Conservation (phyloP, 2,113 vertebrate genomes). For the Aphyosemion australe region DNA sequence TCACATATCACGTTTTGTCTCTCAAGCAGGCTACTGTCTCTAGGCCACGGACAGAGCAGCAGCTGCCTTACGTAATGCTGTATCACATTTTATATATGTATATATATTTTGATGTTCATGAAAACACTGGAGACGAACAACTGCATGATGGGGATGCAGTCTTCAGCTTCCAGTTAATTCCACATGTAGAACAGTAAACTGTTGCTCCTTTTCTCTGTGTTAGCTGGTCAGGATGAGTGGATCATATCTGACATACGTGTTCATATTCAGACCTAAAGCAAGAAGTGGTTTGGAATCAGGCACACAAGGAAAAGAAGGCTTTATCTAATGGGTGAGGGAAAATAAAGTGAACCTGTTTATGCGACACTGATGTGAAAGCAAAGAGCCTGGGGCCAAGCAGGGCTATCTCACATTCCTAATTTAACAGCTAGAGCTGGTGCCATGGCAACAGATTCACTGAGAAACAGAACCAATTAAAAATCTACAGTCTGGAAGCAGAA, state of each 20-base stretch:
- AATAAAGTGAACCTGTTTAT: slow-evolving; percentile 59
- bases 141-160: too few species aligned
- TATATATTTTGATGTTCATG: too few species aligned
- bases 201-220: slow-evolving; percentile 62
- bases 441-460: slow-evolving; percentile 45
- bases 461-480: slow-evolving; percentile 70
- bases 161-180: too few species aligned
- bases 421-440: slow-evolving; percentile 40
- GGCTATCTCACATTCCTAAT: slow-evolving; percentile 51
- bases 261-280: slow-evolving; percentile 61
- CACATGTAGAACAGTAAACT: too few species aligned
- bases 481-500: slow-evolving; percentile 54
- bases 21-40: too few species aligned
- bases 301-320: slow-evolving; percentile 34
- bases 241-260: too few species aligned
- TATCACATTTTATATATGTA: too few species aligned
- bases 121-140: too few species aligned
- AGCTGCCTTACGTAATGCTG: too few species aligned
- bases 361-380: slow-evolving; percentile 47
- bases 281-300: slow-evolving; percentile 51
- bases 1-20: too few species aligned
- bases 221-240: slow-evolving; percentile 49
- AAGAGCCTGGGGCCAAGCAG: slow-evolving; percentile 43
- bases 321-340: slow-evolving; percentile 59
- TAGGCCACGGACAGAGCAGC: too few species aligned